A percentile compares a stretch with the other conserved stretches of the same genome.
Conservation (phyloP, 2,888 invertebrate species). For the Cremastinae sp. region DNA sequence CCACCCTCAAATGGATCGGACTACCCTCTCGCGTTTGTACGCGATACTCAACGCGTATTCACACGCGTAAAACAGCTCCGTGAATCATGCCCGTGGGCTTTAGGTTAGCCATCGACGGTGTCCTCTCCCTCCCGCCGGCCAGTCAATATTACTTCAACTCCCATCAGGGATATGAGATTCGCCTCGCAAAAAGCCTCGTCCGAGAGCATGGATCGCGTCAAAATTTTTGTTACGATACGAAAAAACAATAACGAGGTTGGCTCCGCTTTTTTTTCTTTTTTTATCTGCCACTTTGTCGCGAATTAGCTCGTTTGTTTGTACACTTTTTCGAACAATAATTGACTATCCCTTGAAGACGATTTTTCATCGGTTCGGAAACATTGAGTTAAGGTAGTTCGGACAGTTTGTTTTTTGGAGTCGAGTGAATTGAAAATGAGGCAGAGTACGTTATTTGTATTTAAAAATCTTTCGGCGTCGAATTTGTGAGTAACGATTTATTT, state of each 20-base stretch:
- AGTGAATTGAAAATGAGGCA: no score
- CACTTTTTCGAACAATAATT: no score
- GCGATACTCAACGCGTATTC: slow-evolving; percentile 8
- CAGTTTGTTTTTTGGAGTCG: no score
- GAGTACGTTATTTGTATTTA: no score
- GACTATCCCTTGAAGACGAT: no score
- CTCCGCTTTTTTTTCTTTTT: no score
- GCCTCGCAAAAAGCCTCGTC: neutral
- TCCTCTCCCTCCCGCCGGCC: slow-evolving; percentile 54
- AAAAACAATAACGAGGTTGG: no score
- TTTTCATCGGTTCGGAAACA: no score
- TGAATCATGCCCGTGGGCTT: slow-evolving; percentile 69
- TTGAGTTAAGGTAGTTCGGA: no score
- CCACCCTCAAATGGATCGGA: slow-evolving; percentile 60
- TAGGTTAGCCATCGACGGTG: slow-evolving; percentile 41
- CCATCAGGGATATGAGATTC: neutral
- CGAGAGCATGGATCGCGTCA: neutral
- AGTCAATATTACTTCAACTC: slow-evolving; percentile 64
- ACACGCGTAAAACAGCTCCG: slow-evolving; percentile 44
- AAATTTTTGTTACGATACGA: neutral
- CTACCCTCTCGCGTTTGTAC: slow-evolving; percentile 53
- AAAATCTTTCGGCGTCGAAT: no score
- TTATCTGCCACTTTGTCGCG: neutral
- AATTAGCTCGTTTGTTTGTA: no score
- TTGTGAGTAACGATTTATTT: no score